A percentile compares a stretch with the other conserved stretches of the same genome.
phyloP scores from a whole-genome alignment of 64 coral and sea anemone genomes.

The Hydrozoanthus tunicans region DNA sequence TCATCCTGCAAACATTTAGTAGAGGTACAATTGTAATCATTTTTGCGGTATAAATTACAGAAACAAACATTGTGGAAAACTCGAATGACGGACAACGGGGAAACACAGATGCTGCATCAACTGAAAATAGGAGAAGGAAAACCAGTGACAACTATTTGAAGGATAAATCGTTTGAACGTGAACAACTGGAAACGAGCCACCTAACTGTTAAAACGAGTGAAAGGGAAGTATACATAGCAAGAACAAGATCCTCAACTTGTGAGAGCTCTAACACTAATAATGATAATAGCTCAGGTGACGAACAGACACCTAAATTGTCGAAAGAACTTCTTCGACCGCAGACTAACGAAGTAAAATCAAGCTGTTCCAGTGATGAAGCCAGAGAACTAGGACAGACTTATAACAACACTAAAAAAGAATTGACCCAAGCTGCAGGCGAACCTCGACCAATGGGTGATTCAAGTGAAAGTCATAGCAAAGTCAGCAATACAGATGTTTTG shows the following conservation, averaged over 20 bases:
- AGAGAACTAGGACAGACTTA: neutral
- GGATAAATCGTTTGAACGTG: too few species aligned
- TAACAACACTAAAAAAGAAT: neutral
- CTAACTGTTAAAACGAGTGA: too few species aligned
- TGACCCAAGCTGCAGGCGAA: neutral
- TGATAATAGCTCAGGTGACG: neutral
- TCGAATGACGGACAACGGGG: neutral
- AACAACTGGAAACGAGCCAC: too few species aligned
- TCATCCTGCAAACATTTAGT: too few species aligned
- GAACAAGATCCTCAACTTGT: neutral
- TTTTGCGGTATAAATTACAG: neutral
- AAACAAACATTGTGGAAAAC: neutral
- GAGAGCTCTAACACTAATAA: neutral
- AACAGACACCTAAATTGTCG: neutral
- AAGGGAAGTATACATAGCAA: neutral
- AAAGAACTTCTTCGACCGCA: neutral
- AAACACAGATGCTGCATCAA: neutral
- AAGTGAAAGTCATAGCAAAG: neutral
- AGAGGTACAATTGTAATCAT: neutral
- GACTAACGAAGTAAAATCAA: neutral
- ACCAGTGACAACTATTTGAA: too few species aligned
- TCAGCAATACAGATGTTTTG: neutral
- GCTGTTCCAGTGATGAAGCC: neutral
- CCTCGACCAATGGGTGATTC: neutral
- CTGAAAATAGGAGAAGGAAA: neutral